Conservation (phyloP, 2,888 invertebrate genomes). For the Macrostomum cliftonense region DNA sequence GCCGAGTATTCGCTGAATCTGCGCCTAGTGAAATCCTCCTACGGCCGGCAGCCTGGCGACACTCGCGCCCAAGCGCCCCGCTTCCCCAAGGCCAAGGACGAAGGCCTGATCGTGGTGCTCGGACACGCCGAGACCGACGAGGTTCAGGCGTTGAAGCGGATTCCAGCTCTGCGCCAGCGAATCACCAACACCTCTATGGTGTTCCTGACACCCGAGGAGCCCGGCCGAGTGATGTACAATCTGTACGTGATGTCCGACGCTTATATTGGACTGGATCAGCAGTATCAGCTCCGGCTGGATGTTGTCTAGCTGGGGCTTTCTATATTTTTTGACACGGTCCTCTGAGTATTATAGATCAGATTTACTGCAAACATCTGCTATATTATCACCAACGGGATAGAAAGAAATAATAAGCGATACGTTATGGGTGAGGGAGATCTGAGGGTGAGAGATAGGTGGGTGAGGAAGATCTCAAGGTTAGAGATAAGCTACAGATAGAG, state of each 20-base stretch:
- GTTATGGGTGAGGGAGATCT: no score
- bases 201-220: constrained; percentile 46
- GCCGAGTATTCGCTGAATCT: no score
- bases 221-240: constrained; percentile 53
- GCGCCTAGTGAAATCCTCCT: no score
- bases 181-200: constrained; percentile 37
- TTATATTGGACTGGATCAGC: constrained; percentile 79
- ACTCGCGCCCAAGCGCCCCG: constrained; percentile 52
- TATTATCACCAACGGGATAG: no score
- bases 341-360: no score
- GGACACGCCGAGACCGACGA: constrained; percentile 54
- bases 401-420: no score
- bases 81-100: constrained; percentile 79
- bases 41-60: not conserved
- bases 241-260: constrained; percentile 74
- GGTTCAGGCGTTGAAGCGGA: constrained; percentile 60
- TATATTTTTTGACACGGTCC: no score
- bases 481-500: no score
- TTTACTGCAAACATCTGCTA: no score
- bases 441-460: no score
- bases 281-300: constrained; percentile 30
- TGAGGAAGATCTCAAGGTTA: no score
- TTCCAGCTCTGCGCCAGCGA: constrained; percentile 29
- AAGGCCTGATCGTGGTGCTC: constrained; percentile 77
- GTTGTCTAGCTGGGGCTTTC: not conserved